Evolutionary conservation across 2,888 invertebrate species (phyloP).

Genomic region (Protonemura montana): DNA sequence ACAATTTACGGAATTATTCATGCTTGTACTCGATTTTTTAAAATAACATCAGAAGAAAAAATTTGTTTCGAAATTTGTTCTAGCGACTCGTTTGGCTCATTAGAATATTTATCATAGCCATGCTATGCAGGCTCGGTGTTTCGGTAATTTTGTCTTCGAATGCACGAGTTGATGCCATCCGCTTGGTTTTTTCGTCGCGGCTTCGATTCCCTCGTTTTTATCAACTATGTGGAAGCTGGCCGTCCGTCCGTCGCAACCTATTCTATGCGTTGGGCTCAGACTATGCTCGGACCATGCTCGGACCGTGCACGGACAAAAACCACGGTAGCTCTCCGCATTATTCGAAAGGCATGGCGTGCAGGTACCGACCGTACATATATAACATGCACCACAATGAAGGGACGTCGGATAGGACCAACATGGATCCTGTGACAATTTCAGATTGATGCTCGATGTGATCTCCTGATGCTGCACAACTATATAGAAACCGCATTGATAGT

Average conservation of each 20-base stretch:
- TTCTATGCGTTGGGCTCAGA: too few species aligned
- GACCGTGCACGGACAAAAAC: too few species aligned
- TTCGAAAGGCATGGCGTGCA: too few species aligned
- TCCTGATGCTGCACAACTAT: too few species aligned
- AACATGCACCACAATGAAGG: too few species aligned
- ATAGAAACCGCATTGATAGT: not conserved
- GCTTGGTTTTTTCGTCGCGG: not conserved
- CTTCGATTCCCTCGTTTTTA: not conserved
- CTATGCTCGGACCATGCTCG: too few species aligned
- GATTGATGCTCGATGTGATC: too few species aligned
- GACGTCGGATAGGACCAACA: too few species aligned
- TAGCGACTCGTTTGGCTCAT: constrained; percentile 34
- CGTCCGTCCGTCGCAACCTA: too few species aligned
- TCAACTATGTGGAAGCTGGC: not conserved
- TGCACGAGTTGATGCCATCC: constrained; percentile 34
- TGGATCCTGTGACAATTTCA: too few species aligned
- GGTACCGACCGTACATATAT: too few species aligned
- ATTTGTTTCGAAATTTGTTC: constrained; percentile 30
- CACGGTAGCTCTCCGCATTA: too few species aligned
- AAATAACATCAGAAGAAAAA: constrained; percentile 8
- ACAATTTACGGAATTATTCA: constrained; percentile 40
- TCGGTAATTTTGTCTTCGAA: constrained; percentile 36
- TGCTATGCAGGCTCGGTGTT: constrained; percentile 9
- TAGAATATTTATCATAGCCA: constrained; percentile 17
- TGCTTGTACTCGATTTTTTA: constrained; percentile 36